Evolutionary conservation across 1,140 invertebrate species (phyloP), one percentile per base, ranked within the genome.

Genomic region (Hylyphantes graminicola): DNA sequence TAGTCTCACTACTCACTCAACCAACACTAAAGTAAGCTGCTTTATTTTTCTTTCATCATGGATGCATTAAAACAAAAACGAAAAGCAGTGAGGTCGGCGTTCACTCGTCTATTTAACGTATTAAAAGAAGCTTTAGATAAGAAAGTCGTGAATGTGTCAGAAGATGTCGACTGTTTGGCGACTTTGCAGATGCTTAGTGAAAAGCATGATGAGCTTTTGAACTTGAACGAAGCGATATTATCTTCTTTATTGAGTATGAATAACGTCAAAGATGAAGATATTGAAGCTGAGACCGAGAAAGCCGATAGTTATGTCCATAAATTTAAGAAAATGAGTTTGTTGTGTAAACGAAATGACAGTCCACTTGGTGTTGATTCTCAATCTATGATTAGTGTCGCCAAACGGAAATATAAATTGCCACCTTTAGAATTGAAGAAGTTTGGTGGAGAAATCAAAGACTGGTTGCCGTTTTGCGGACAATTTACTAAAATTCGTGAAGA

Each of bases 391-490:
- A 7, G 15, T 7, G 12, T 7, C 7, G 59, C 15, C 7, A 61
- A 12, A 10, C 19, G 7, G 12, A 67, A 19, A 10, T 21, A 7
- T 21, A 67, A 19, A 7, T 21, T 67, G 12, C 64, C 15, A 9
- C n/a, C n/a, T 9, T 48, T 72, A 13, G 51, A 72, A 72, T 21
- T 72, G 13, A 54, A 72, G 9, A 72, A 72, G 51, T 72, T 72
- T 72, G 68, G 50, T 55, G 6, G 68, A 7, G 68, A 72, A 72
- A 72, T 72, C 12, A 72, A 72, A 19, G 68, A 55, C 53, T 72
- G 68, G 68, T 17, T 72, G 5, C 68, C 68, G 50, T 72, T 72
- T 55, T 72, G 68, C 51, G 68, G 48, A 12, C 68, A 72, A 48
- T 72, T 55, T 19, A 17, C 0, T 54, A 72, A 72, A 72, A 72